Conservation (phyloP, 2,888 invertebrate genomes). For the Maniola hyperantus region DNA sequence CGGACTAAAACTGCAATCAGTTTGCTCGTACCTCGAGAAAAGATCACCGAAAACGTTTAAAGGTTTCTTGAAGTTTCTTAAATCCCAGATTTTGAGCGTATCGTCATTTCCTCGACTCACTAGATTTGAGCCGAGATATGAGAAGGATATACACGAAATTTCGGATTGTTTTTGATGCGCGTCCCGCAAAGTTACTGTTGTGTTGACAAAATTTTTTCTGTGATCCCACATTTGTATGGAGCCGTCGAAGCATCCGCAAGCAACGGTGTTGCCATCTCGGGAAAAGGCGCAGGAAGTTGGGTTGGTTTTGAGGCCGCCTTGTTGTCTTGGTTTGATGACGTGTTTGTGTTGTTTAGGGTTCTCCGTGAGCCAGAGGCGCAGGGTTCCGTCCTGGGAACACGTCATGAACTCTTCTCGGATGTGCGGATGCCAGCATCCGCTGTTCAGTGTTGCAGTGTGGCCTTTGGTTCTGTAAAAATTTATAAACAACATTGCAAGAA, state of each 20-base stretch:
- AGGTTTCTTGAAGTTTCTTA: conserved; percentile 91
- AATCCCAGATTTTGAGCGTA: conserved; percentile 97
- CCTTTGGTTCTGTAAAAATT: conserved; percentile 88
- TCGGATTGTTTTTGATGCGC: conserved; percentile 92
- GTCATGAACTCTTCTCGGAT: conserved; percentile 95
- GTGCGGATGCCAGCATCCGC: conserved; percentile 97
- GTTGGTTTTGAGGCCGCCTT: conserved; percentile 92
- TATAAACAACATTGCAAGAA: no score
- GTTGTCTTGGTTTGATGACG: conserved; percentile 93
- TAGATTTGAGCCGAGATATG: conserved; percentile 91
- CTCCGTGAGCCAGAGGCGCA: conserved; percentile 94
- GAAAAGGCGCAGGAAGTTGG: conserved; percentile 93
- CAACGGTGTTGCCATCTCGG: conserved; percentile 92
- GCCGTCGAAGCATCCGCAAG: conserved; percentile 96
- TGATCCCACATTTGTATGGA: conserved; percentile 99
- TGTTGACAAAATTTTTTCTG: conserved; percentile 94
- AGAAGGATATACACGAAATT: conserved; percentile 92
- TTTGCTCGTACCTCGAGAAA: conserved; percentile 92
- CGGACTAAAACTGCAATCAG: conserved; percentile 94
- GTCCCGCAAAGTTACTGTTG: conserved; percentile 87
- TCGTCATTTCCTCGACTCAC: conserved; percentile 95
- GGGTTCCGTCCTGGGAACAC: conserved; percentile 95
- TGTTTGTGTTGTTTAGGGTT: conserved; percentile 90
- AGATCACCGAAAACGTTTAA: conserved; percentile 86
- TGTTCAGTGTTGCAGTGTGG: conserved; percentile 94